phyloP scores from a whole-genome alignment of 2,797 vertebrate genomes.

The Falco rusticolus region DNA sequence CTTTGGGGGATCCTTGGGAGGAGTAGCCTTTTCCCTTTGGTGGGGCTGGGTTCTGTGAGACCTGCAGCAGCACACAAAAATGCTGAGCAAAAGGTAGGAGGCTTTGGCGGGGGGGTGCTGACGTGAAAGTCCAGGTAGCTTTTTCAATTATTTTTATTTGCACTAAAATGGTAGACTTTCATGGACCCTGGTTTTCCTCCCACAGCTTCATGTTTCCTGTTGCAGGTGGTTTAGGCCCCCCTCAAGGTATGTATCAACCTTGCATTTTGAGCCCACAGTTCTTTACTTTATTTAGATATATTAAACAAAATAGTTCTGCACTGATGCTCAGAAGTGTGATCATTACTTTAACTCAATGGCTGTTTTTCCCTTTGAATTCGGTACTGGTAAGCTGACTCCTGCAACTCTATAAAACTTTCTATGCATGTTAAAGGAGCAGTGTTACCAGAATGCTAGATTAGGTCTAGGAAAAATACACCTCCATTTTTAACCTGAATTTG shows the following conservation, averaged over 20 bases:
- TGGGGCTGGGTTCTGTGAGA: neutral
- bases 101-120: neutral
- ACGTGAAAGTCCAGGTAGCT: accelerated
- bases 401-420: neutral
- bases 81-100: neutral
- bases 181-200: neutral
- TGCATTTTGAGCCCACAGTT: neutral
- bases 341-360: neutral
- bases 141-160: neutral
- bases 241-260: constrained; percentile 87
- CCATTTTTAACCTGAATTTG: neutral
- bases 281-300: neutral
- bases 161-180: neutral
- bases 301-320: neutral
- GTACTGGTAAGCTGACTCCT: neutral
- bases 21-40: accelerated
- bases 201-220: constrained; percentile 96
- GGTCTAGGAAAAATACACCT: neutral
- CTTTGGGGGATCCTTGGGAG: neutral
- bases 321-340: neutral
- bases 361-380: neutral
- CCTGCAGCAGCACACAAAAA: neutral
- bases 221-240: constrained; percentile 87
- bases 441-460: neutral
- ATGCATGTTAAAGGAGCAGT: neutral